Evolutionary conservation across 2,797 vertebrate genomes (phyloP), one percentile per base, ranked within the genome.

Genomic region (Nannoperca obscura): DNA sequence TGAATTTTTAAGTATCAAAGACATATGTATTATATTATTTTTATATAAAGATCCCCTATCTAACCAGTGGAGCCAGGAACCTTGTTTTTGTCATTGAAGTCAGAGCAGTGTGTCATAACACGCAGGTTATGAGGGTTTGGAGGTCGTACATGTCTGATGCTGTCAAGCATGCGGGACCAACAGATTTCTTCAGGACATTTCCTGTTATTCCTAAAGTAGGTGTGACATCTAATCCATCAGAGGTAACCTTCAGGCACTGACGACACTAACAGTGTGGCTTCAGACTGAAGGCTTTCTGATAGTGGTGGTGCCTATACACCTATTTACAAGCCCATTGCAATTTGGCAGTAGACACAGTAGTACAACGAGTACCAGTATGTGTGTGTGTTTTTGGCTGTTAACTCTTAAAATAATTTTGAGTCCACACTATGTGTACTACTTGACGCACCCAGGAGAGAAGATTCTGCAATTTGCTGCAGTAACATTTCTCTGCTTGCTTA

Each of bases 71-170:
- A 59, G 78, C 68, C 54, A 63, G 75, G 44, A 61, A 9, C 44
- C 46, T 77, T 90, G 78, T 91, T 90, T 81, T 75, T 71, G 49
- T 75, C 69, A 17, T 7, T 52, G 40, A 76, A 74, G 62, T 85
- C 76, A 86, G 53, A 71, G 63, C 61, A 50, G 74, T 87, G 82
- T 89, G 76, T 87, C 91, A 89, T 46, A 89, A 83, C 85, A 91
- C 32, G 5, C 22, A 19, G 64, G 44, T 68, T 61, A 88, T 90
- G 90, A 49, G 86, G 85, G 89, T 63, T 62, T 77, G 30, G 47
- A 74, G 47, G 72, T 80, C 15, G 19, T 57, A 36, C 32, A 17
- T 27, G 38, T 68, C 50, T 66, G 49, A 65, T 68, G 44, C 53
- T 53, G 53, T 38, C 38, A 22, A 64, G 65, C 75, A 64, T 50